Evolutionary conservation across 2,113 vertebrate genomes (phyloP), one percentile per base, ranked within the genome.

Genomic region (Glaucidium brasilianum): DNA sequence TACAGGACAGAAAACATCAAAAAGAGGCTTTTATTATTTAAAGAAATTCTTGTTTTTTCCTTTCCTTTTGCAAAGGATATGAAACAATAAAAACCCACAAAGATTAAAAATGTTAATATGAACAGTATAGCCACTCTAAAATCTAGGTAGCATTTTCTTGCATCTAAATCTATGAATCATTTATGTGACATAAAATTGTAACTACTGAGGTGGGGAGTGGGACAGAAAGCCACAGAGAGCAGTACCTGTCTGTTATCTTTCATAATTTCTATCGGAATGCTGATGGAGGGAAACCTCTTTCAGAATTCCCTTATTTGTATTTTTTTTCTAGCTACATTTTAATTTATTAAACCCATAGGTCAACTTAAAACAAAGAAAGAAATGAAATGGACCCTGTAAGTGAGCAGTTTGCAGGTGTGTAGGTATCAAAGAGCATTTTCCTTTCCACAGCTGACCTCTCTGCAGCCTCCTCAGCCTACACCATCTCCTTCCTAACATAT

Each of bases 371-470:
- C 15, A 43, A 81, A 41, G 15, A 79, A 32, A 55, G 27, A 75
- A 56, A 35, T 0, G 0, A 30, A 78, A 55, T 0, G 2, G 5
- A 35, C 21, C 5, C 17, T 71, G 1, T 45, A n/a, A 50, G 26
- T 21, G 26, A 75, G 52, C n/a, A 13, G 20, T 10, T 45, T 78
- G n/a, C 62, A 79, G 10, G 18, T 23, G 34, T 68, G 53, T 60
- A 39, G 39, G 23, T 18, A 47, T 27, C 53, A 75, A 32, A 62
- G 25, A 60, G 5, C 14, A 47, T 72, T 85, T 90, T 79, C 12
- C 56, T 75, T 81, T 75, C 68, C 43, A 27, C 5, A 16, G 11
- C 37, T 30, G 39, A 87, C 15, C 12, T 12, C 91, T 82, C 78
- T 76, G 71, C 30, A 85, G 27, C 66, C 34, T 79, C 35, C 41